phyloP scores from a whole-genome alignment of 2,888 invertebrate species.

The Metallyticus violacea region DNA sequence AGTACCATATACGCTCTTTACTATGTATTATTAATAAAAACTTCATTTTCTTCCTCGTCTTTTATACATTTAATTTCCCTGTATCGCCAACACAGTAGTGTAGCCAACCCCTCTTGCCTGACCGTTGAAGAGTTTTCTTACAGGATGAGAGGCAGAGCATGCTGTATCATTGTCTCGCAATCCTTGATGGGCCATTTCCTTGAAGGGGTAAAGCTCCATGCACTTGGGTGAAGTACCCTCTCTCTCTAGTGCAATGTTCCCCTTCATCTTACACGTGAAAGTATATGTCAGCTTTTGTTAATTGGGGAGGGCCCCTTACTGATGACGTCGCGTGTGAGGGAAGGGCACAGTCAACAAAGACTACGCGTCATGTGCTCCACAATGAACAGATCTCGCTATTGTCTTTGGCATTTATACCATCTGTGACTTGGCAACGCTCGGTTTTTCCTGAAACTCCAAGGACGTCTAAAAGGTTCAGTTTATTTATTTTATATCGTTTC shows the following conservation, averaged over 20 bases:
- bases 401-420: not conserved
- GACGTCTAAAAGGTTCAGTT: too few relatives aligned
- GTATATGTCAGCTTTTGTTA: not conserved
- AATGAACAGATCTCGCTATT: not conserved
- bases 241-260: not conserved
- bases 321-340: not conserved
- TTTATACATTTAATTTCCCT: too few relatives aligned
- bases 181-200: not conserved
- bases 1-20: too few relatives aligned
- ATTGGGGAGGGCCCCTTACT: not conserved
- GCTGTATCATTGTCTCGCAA: too few relatives aligned
- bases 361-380: not conserved
- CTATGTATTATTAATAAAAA: too few relatives aligned
- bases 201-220: not conserved
- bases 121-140: too few relatives aligned
- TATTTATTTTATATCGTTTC: too few relatives aligned
- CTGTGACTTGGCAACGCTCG: not conserved
- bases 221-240: not conserved
- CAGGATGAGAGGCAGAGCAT: not conserved
- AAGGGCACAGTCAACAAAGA: not conserved
- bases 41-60: too few relatives aligned
- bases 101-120: not conserved
- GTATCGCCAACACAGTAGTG: too few relatives aligned
- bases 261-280: not conserved
- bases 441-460: too few relatives aligned